Base-by-base conservation (phyloP, 2,888 invertebrate species). In the Cinara cedri region DNA sequence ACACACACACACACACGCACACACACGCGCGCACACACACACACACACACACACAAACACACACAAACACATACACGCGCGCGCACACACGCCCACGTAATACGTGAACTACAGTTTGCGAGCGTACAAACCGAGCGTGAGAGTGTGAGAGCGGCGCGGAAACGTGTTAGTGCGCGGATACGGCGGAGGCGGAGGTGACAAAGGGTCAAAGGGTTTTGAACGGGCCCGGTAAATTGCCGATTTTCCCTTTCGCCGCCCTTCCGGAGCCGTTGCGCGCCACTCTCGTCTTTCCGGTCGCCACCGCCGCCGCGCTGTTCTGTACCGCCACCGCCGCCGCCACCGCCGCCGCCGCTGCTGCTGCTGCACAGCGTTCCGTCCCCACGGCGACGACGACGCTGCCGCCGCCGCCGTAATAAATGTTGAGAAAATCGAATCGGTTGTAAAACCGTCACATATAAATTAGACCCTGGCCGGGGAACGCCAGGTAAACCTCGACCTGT, bases 361-460 rank as follows among this genome's bases (percentile, higher is more conserved):
- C n/a, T n/a, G n/a, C n/a, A 4, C 34, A 6, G 34, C 6, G 54
- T 71, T 6, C 24, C 24, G 13, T 57, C 24, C 44, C 21, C n/a
- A n/a, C 19, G 21, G 19, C 70, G 13, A 19, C 54, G 21, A 21
- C n/a, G n/a, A n/a, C 19, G n/a, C 26, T 9, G 8, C 26, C 49
- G 10, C 24, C 34, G n/a, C 14, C 3, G n/a, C 57, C 8, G 24
- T 51, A 63, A 63, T 74, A 74, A 74, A 74, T 74, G 74, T 74
- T 54, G 74, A 75, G 65, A 65, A 74, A 74, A 75, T 75, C 65
- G 75, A 65, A 75, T 65, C 65, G 65, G 65, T 75, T 54, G 75
- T 75, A 75, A 75, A 65, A 54, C 75, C 24, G 65, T 75, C 65
- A 65, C 63, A 24, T 65, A 65, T 75, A 75, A 75, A 75, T 75